These are phyloP conservation scores for Patella pellucida DNA, from an alignment of 2,888 invertebrate species.

Conservation along the genomic window DNA sequence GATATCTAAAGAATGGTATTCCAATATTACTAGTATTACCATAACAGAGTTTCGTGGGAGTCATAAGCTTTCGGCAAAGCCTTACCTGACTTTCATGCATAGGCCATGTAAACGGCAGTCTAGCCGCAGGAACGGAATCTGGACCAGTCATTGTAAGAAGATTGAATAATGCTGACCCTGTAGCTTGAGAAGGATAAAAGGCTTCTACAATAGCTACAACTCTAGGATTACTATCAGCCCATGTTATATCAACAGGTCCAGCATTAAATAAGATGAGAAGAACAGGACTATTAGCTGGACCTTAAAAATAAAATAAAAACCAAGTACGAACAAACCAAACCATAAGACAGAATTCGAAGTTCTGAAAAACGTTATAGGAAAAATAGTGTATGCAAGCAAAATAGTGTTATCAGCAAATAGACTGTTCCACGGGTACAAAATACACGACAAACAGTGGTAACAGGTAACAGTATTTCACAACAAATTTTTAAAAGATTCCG, in stretches of 20 bases:
- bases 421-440: too few relatives aligned
- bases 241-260: slow-evolving; percentile 65
- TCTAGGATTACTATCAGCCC: slow-evolving; percentile 45
- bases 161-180: slow-evolving; percentile 59
- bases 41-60: too few relatives aligned
- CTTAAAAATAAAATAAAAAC: background rate
- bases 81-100: background rate
- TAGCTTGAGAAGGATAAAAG: slow-evolving; percentile 65
- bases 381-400: too few relatives aligned
- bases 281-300: slow-evolving; percentile 33
- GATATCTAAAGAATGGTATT: too few relatives aligned
- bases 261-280: slow-evolving; percentile 62
- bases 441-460: too few relatives aligned
- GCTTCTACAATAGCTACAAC: slow-evolving; percentile 54
- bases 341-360: too few relatives aligned
- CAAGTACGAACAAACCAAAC: too few relatives aligned
- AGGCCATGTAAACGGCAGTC: slow-evolving; percentile 67
- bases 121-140: slow-evolving; percentile 56
- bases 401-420: too few relatives aligned
- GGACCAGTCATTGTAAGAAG: slow-evolving; percentile 47
- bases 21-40: too few relatives aligned
- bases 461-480: too few relatives aligned
- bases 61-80: background rate
- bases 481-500: too few relatives aligned
- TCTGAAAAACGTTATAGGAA: too few relatives aligned